phyloP scores from a whole-genome alignment of 37 sponge, comb jelly and placozoan species.

The Ephydatia muelleri region DNA sequence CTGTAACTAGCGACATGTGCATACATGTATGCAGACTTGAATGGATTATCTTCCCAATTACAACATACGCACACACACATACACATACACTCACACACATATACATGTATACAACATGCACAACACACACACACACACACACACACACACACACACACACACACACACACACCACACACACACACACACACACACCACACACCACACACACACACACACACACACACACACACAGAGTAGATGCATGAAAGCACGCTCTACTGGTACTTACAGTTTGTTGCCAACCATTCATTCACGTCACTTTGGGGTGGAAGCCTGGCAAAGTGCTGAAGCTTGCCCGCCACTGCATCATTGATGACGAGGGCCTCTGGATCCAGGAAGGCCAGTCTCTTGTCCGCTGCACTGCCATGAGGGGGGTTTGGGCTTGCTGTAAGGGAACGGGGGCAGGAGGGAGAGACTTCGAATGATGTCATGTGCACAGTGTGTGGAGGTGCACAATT shows the following conservation, averaged over 20 bases:
- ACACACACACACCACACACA: no score
- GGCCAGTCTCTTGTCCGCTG: conserved; percentile 52
- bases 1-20: no score
- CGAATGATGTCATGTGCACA: no score
- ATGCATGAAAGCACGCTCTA: not conserved
- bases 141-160: no score
- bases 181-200: no score
- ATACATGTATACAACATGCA: not conserved
- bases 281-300: conserved; percentile 82
- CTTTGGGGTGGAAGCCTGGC: conserved; percentile 57
- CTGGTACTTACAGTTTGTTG: conserved; percentile 82
- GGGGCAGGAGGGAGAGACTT: no score
- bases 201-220: conserved; percentile 22
- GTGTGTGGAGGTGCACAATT: no score
- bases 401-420: no score
- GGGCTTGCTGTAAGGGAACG: no score
- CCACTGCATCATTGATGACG: conserved; percentile 35
- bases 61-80: conserved; percentile 17
- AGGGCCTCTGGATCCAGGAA: conserved; percentile 58
- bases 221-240: no score
- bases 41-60: no score
- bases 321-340: conserved; percentile 58
- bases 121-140: conserved; percentile 38
- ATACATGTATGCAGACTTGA: no score
- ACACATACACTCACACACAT: not conserved